Conservation (phyloP, 2,113 vertebrate genomes). For the Pterocles burchelli region DNA sequence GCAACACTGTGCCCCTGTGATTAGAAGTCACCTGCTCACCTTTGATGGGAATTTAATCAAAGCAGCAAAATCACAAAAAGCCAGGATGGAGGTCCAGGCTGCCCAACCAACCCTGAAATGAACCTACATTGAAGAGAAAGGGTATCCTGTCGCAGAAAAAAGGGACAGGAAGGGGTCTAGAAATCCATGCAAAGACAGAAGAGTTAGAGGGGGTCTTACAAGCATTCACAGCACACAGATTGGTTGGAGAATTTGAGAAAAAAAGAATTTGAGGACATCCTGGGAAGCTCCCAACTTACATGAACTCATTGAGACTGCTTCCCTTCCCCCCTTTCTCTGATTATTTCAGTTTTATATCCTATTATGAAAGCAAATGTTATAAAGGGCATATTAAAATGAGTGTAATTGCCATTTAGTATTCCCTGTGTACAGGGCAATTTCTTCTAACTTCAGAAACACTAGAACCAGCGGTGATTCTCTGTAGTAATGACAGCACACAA, state of each 20-base stretch:
- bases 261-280: background rate
- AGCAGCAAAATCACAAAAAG: constrained; percentile 8
- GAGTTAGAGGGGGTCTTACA: background rate
- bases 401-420: background rate
- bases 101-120: background rate
- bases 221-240: background rate
- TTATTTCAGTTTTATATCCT: constrained; percentile 14
- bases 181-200: background rate
- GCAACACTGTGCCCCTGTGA: background rate
- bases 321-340: background rate
- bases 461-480: background rate
- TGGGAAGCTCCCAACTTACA: constrained; percentile 4
- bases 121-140: background rate
- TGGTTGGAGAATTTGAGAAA: background rate
- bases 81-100: background rate
- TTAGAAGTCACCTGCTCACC: background rate
- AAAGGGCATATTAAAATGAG: background rate
- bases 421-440: background rate
- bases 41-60: background rate
- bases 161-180: background rate
- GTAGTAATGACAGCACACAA: background rate
- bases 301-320: background rate
- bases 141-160: background rate
- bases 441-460: background rate
- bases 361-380: background rate